Evolutionary conservation across 2,888 invertebrate species (phyloP), one percentile per base, ranked within the genome.

Genomic region (Athrips mouffetella): DNA sequence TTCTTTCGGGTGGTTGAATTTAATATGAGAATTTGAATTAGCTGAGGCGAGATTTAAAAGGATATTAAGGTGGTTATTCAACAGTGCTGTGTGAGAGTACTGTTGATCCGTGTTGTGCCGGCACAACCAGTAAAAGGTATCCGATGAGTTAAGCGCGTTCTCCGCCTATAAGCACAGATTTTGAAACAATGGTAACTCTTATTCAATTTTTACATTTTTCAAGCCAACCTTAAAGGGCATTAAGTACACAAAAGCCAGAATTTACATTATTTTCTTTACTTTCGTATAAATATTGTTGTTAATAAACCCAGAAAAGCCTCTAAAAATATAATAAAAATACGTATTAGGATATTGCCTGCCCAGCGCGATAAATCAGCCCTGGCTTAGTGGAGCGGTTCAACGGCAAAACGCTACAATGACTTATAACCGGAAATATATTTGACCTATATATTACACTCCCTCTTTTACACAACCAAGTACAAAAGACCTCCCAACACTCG

Each of bases 391-490:
- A 70, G 70, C 80, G 70, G 75, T 79, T 76, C 76, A 61, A 63
- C 60, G 62, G 65, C 73, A 74, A 67, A 80, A 79, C 69, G 75
- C 67, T 69, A 65, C 71, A 70, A 79, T 80, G 78, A 83, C 76
- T 80, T 83, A 82, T 76, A 80, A 72, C 73, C 67, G 76, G 70
- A 77, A 82, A 82, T 79, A 83, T 76, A 76, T 80, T 73, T 76
- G 75, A 76, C 76, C 76, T 76, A 80, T 75, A 77, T 74, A 73
- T 67, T 61, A 61, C 62, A 48, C 48, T 30, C 40, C 49, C 48
- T 45, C 49, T 53, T 56, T 58, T 49, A 53, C 35, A 44, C 49
- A 44, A 45, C 59, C 57, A 58, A 45, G 39, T 29, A 47, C 15
- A 4, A n/a, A 30, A 15, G 54, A 46, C 31, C 55, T 27, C 40